Conservation (phyloP, 2,797 vertebrate species). For the Pristis pectinata region DNA sequence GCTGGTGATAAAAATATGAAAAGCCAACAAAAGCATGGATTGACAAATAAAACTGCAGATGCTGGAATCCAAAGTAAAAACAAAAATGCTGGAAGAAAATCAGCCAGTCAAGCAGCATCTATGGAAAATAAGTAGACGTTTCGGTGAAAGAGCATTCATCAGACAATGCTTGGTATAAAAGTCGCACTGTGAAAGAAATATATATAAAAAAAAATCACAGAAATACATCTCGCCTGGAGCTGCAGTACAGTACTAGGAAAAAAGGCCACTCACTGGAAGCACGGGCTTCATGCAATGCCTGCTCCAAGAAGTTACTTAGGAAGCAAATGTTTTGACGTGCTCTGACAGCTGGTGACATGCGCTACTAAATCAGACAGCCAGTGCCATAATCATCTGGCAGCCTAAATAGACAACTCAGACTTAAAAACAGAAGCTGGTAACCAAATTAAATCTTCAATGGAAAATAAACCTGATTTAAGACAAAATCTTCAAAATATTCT, state of each 20-base stretch:
- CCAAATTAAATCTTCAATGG: background rate
- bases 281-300: too few species aligned
- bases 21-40: background rate
- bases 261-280: background rate
- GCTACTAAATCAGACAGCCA: background rate
- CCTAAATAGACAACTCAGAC: too few species aligned
- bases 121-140: too few species aligned
- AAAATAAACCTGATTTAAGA: too few species aligned
- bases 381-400: background rate
- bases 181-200: background rate
- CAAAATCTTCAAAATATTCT: background rate
- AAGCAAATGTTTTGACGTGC: constrained; percentile 13
- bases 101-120: too few species aligned
- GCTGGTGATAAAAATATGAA: too few species aligned
- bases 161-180: background rate
- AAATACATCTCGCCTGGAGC: background rate
- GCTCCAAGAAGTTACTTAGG: background rate
- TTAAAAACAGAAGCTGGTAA: constrained; percentile 9
- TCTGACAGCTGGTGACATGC: background rate
- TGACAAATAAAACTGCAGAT: background rate
- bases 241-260: background rate
- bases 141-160: too few species aligned
- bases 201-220: too few species aligned
- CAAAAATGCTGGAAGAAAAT: background rate
- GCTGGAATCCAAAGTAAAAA: background rate